Evolutionary conservation across 2,888 invertebrate species (phyloP).

Genomic region (Galerucella pusilla): DNA sequence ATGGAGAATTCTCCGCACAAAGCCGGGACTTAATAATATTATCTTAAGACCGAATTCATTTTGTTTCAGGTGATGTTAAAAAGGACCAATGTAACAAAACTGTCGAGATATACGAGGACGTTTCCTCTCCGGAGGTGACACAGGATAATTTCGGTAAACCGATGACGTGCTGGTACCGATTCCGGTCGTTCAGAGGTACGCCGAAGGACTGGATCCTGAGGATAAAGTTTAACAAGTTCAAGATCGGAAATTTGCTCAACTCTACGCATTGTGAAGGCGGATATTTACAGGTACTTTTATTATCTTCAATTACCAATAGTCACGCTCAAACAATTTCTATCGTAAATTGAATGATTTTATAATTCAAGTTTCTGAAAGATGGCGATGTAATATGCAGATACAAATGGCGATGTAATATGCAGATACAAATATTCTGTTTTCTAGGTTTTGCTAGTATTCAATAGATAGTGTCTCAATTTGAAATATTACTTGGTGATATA

Average conservation of each 20-base stretch:
- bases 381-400: too few species aligned
- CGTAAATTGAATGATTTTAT: too few species aligned
- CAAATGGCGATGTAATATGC: too few species aligned
- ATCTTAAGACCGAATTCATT: background rate
- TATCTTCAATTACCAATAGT: too few species aligned
- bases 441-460: too few species aligned
- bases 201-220: slow-evolving; percentile 91
- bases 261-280: slow-evolving; percentile 90
- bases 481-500: too few species aligned
- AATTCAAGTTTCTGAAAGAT: too few species aligned
- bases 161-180: slow-evolving; percentile 90
- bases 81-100: slow-evolving; percentile 94
- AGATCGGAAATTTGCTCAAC: slow-evolving; percentile 87
- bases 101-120: slow-evolving; percentile 92
- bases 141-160: slow-evolving; percentile 85
- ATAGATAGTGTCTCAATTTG: too few species aligned
- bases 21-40: background rate
- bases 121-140: slow-evolving; percentile 87
- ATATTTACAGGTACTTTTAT: slow-evolving; percentile 79
- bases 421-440: too few species aligned
- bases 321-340: too few species aligned
- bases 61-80: slow-evolving; percentile 71
- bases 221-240: slow-evolving; percentile 92
- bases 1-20: slow-evolving; percentile 10
- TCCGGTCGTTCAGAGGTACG: slow-evolving; percentile 87